Evolutionary conservation across 2,797 vertebrate species (phyloP).

Genomic region (Amazona ochrocephala): DNA sequence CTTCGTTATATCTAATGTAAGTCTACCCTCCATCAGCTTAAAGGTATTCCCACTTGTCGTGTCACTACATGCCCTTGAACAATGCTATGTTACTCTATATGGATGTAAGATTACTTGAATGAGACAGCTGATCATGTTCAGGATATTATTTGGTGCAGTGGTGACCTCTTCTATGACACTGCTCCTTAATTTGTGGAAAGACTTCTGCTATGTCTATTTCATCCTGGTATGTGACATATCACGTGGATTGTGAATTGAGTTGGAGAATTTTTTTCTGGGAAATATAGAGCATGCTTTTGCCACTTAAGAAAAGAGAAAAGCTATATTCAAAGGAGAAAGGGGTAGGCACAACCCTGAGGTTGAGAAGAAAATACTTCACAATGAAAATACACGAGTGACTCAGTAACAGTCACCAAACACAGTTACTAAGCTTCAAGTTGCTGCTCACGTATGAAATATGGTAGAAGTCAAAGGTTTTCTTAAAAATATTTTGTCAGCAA

Average conservation of each 20-base stretch:
- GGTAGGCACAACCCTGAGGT: neutral
- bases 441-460: neutral
- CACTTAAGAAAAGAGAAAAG: neutral
- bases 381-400: neutral
- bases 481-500: neutral
- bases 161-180: neutral
- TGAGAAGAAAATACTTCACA: neutral
- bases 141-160: neutral
- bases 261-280: neutral
- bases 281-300: neutral
- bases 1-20: neutral
- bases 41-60: neutral
- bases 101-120: neutral
- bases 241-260: neutral
- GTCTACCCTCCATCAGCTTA: neutral
- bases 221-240: neutral
- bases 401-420: neutral
- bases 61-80: neutral
- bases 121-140: neutral
- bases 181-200: neutral
- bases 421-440: neutral
- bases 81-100: neutral
- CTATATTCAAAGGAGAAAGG: neutral
- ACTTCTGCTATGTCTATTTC: neutral
- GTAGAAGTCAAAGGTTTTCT: neutral